phyloP scores from a whole-genome alignment of 2,888 invertebrate genomes.

The Laothoe populi region DNA sequence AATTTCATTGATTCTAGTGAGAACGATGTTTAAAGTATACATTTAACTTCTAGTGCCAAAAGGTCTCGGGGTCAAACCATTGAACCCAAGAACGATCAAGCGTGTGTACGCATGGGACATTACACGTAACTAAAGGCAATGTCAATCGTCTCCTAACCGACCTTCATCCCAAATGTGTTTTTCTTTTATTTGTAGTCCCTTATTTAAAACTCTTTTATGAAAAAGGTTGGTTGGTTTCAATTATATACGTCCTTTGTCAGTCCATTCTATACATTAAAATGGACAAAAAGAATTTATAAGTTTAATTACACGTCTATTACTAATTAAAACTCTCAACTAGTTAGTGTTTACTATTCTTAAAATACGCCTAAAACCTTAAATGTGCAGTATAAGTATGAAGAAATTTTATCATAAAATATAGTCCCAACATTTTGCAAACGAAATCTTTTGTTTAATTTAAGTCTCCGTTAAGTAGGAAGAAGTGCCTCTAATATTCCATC shows the following conservation, averaged over 20 bases:
- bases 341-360: too few species aligned
- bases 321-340: too few species aligned
- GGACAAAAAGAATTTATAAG: background rate
- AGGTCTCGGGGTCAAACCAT: background rate
- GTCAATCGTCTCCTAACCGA: background rate
- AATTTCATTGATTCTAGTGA: too few species aligned
- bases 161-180: slow-evolving; percentile 8
- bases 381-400: too few species aligned
- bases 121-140: background rate
- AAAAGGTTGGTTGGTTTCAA: slow-evolving; percentile 13
- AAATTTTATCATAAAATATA: background rate
- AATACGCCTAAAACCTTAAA: too few species aligned
- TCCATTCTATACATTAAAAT: background rate
- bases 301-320: background rate
- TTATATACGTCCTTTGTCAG: background rate
- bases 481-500: slow-evolving; percentile 20
- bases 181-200: slow-evolving; percentile 1
- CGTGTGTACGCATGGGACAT: background rate
- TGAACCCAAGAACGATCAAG: slow-evolving; percentile 5
- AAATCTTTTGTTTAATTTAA: slow-evolving; percentile 14
- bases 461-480: slow-evolving; percentile 3
- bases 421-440: background rate
- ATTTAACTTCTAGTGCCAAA: background rate
- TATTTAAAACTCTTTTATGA: slow-evolving; percentile 4
- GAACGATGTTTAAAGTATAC: too few species aligned